Evolutionary conservation across 2,797 vertebrate genomes (phyloP).

Genomic region (Dendrocincla fuliginosa): DNA sequence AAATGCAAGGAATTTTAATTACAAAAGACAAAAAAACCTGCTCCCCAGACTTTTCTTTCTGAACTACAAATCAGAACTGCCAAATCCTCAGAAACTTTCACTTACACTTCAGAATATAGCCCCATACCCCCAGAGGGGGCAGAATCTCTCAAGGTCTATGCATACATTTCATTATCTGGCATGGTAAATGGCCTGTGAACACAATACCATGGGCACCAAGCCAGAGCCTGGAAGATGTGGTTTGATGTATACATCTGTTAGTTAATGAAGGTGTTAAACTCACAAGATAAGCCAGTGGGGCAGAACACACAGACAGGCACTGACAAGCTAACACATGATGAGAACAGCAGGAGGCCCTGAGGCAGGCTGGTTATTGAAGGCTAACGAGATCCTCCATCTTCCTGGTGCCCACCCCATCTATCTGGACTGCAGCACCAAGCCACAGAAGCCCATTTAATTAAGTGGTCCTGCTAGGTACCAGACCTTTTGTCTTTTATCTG

Average conservation of each 20-base stretch:
- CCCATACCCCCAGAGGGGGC: neutral
- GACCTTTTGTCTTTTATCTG: neutral
- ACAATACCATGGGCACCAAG: neutral
- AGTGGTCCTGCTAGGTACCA: neutral
- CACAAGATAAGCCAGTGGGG: neutral
- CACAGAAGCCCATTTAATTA: neutral
- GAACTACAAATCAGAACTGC: neutral
- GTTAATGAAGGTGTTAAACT: constrained; percentile 6
- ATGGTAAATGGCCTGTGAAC: neutral
- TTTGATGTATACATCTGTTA: constrained; percentile 3
- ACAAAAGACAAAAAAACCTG: neutral
- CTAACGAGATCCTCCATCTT: constrained; percentile 1
- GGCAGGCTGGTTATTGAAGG: neutral
- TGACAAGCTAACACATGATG: neutral
- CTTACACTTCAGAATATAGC: neutral
- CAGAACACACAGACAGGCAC: fast-evolving
- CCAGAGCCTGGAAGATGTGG: neutral
- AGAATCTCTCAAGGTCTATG: neutral
- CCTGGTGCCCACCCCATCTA: neutral
- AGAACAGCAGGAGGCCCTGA: neutral
- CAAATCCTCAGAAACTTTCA: neutral
- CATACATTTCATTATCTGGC: neutral
- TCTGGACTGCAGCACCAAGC: neutral
- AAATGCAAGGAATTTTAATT: neutral
- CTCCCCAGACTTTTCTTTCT: neutral